Evolutionary conservation across 2,113 vertebrate genomes (phyloP), one percentile per base, ranked within the genome.

Genomic region (Trogon melanurus): DNA sequence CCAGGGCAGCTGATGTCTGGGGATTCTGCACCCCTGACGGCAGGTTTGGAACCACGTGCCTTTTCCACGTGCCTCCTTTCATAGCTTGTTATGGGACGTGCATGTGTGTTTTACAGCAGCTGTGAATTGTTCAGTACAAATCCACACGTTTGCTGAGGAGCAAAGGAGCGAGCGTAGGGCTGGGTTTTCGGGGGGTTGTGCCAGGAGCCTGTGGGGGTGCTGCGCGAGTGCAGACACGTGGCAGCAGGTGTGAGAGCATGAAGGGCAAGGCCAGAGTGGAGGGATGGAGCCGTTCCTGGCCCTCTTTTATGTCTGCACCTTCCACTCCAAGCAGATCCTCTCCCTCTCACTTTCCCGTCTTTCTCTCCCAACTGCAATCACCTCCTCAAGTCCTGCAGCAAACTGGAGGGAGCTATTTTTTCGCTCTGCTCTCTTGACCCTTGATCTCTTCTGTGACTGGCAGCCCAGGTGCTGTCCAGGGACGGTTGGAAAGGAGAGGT

Each of bases 381-480:
- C 51, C 72, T 76, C 73, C 69, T 6, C 51, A 76, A 75, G 58
- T 84, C 83, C 72, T 66, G 65, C 83, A 86, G 86, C 65, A 82
- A 74, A 87, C 73, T 75, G 70, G 36, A 95, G 47, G 34, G 16
- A 89, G 58, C 27, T 87, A 6, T 62, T 81, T 53, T 64, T 85
- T 69, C 2, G 0, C 66, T 61, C 58, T 93, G 32, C 71, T 85
- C 21, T 61, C 62, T 56, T 82, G 70, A 85, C 71, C 66, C 62
- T 56, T 72, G 32, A 75, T 79, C 85, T 87, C 62, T 75, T 44
- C 53, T 34, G 67, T 93, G 91, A 56, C 80, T 80, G 86, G 89
- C 89, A 96, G 72, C 72, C 69, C 86, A 80, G 75, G 54, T 76
- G 66, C 82, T 79, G 81, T 18, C 65, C 62, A 19, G 83, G 84